Base-by-base conservation (phyloP, 2,113 vertebrate genomes). In the Trematocara stigmaticum region DNA sequence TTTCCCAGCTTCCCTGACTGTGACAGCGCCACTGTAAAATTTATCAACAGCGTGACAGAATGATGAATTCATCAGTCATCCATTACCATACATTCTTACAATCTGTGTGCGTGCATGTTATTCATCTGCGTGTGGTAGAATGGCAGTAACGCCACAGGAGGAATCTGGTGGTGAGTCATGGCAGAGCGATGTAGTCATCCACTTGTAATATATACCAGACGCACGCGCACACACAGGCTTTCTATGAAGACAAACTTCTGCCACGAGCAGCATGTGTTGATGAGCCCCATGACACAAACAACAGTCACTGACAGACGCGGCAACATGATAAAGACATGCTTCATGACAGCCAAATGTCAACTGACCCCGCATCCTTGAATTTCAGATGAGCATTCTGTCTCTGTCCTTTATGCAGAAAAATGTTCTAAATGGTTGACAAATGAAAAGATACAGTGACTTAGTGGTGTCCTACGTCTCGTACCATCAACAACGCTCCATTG, bases 111-210 rank as follows among this genome's bases (percentile, higher is more conserved):
- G 47, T 31, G 64, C 38, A 53, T 55, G 82, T 83, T 88, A 64
- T 87, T 92, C 53, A 52, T 78, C 71, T 16, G 40, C 10, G 84
- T 90, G 78, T 42, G 84, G 59, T 31, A 84, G 85, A 89, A 84
- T 78, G 81, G 42, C 81, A 38, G 84, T 89, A 90, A 76, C 34
- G 81, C 90, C 87, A 91, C 83, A 91, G 91, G 82, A 93, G 89
- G 87, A 92, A 90, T 91, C 85, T 93, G 90, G 61, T 85, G 89
- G 90, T 95, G 94, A 95, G 92, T 96, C 94, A 96, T 85, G 79
- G 82, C 40, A 85, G 87, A 91, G 83, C 91, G 86, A 90, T 90
- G 92, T 93, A 93, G 93, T 95, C 94, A 95, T 93, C 84, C 92
- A 90, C 93, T 91, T 88, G 85, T 93, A 91, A 92, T 92, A 93